Evolutionary conservation across 2,888 invertebrate species (phyloP), one percentile per base, ranked within the genome.

Genomic region (Mesodorylaimus sp.): DNA sequence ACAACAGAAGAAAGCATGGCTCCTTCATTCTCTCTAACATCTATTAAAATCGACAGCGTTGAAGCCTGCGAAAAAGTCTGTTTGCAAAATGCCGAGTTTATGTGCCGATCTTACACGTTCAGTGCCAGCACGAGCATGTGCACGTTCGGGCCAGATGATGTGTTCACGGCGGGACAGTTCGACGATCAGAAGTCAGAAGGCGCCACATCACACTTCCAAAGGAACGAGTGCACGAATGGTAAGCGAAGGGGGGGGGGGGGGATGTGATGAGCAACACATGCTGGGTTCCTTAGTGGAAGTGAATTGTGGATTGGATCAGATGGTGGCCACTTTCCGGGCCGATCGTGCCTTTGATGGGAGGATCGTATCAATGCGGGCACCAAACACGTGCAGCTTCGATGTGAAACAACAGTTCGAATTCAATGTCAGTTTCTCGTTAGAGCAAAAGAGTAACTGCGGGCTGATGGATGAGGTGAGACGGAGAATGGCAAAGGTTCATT

Each of bases 311-410:
- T 5, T 7, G n/a, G 16, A 23, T 21, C 5, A 7, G n/a, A 47
- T 47, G 45, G 7, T 45, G 41, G 48, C 42, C 5, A 24, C 42
- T 5, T 47, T 47, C 23, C 26, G 16, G 25, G n/a, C 10, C 16
- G 25, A 44, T 44, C 43, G n/a, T 3, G 43, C 13, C 7, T 48
- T 48, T 29, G 44, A 45, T 28, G 48, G 48, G 2, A 48, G 46
- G 25, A 45, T 48, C 16, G 45, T 45, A n/a, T 19, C 44, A 13
- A 19, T 45, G 25, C 13, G 19, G 16, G 25, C 7, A 19, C 5
- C 19, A 16, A 39, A 24, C 7, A 7, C 3, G 19, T 48, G 48
- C 42, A 3, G 5, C 16, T 48, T 27, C 44, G 24, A 28, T n/a
- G 7, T 48, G 32, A 28, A 32, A 3, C n/a, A 45, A 25, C 7